Evolutionary conservation across 2,113 vertebrate genomes (phyloP).

Genomic region (Talpa occidentalis): DNA sequence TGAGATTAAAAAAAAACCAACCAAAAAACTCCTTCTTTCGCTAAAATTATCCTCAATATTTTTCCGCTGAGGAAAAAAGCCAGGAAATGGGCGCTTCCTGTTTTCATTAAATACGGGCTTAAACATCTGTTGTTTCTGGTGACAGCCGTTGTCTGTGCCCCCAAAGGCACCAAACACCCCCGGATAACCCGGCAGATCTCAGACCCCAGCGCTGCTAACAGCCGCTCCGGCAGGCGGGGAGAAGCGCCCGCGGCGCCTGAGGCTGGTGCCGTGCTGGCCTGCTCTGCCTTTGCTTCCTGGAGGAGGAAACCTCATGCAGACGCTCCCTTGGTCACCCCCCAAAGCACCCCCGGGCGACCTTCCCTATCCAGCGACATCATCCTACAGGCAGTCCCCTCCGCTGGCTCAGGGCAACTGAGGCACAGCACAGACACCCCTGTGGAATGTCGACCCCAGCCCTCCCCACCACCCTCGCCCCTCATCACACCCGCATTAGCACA

Average conservation of each 20-base stretch:
- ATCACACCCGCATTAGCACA: no score
- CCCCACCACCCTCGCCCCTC: no score
- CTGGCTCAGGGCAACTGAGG: no score
- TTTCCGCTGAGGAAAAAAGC: constrained; percentile 60
- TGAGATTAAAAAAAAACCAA: background rate
- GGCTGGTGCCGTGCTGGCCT: no score
- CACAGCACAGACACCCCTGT: no score
- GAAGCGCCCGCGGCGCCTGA: no score
- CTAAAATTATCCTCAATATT: constrained; percentile 75
- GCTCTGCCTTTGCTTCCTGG: background rate
- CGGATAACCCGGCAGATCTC: background rate
- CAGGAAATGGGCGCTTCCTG: constrained; percentile 68
- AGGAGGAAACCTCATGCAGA: background rate
- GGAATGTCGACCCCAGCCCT: no score
- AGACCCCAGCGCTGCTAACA: background rate
- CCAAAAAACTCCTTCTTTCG: constrained; percentile 3
- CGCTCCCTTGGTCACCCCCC: no score
- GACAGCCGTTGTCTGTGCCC: constrained; percentile 42
- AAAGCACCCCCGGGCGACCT: no score
- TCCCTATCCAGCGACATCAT: no score
- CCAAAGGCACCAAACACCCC: background rate
- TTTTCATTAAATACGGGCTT: constrained; percentile 74
- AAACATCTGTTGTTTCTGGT: constrained; percentile 74
- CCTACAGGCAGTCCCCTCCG: no score
- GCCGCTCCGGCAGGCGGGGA: background rate